Base-by-base conservation (phyloP, 2,888 invertebrate species). In the Meloe dianella region DNA sequence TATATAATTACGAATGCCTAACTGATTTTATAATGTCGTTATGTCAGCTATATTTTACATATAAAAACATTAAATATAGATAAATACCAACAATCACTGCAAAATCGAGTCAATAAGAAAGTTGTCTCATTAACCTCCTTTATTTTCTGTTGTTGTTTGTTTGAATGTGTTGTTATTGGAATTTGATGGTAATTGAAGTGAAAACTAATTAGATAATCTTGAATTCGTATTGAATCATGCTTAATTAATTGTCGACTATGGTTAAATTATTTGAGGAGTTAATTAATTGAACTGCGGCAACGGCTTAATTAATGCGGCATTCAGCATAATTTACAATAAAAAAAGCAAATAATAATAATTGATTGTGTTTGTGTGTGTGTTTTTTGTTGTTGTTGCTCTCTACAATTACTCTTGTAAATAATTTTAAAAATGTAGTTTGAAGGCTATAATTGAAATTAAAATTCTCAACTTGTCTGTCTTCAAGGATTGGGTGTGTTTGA, bases 1-100 rank as follows among this genome's bases (percentile, higher is more conserved):
- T 62, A 57, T 62, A 61, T 66, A 62, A 66, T 66, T 66, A 62
- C 66, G 59, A 51, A 51, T 62, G 62, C 58, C 30, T 30, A 62
- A 62, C 59, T 66, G 58, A 51, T 62, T 66, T 62, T 65, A 51
- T 58, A 51, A 58, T 62, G 62, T 60, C 65, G 24, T 27, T 61
- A 27, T 57, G 57, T 57, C 41, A 47, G 35, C 24, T 62, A 54
- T 62, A 24, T 59, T 59, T 54, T 12, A 54, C n/a, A 14, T 22
- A 20, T 27, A 20, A 20, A 47, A 17, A 12, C 59, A 20, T 54
- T 54, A 54, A 54, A 24, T 54, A 38, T 7, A n/a, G 5, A 41
- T 17, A 41, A n/a, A 41, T n/a, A n/a, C n/a, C n/a, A n/a, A n/a
- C n/a, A n/a, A n/a, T n/a, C n/a, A n/a, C n/a, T n/a, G n/a, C n/a